Evolutionary conservation across 2,888 invertebrate species (phyloP).

Genomic region (Ochlodes sylvanus): DNA sequence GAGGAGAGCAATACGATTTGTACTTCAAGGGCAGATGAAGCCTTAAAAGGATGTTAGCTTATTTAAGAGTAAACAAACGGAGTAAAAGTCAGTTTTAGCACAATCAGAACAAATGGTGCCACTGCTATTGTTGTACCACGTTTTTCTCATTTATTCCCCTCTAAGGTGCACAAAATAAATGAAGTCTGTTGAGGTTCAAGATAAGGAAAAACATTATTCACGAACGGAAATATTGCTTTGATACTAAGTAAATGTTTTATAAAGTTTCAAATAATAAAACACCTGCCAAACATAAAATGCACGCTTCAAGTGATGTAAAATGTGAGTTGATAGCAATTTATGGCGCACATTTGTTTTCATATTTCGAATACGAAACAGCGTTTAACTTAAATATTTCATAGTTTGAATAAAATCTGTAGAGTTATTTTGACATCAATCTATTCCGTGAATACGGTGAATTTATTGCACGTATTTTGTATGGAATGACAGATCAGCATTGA

Average conservation of each 20-base stretch:
- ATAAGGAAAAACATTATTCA: constrained; percentile 5
- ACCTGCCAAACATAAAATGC: constrained; percentile 7
- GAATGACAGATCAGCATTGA: neutral
- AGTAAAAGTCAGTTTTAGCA: neutral
- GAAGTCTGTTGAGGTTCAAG: neutral
- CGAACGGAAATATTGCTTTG: neutral
- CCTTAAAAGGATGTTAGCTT: neutral
- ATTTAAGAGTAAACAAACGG: neutral
- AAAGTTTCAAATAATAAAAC: constrained; percentile 7
- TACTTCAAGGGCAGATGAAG: too few species aligned
- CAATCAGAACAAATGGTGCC: neutral
- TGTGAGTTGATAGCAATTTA: constrained; percentile 15
- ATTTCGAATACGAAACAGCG: constrained; percentile 8
- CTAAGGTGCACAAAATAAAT: constrained; percentile 1
- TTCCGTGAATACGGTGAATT: neutral
- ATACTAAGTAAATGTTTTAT: neutral
- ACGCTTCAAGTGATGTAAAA: constrained; percentile 12
- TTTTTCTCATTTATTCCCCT: constrained; percentile 2
- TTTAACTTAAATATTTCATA: neutral
- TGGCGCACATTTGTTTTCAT: constrained; percentile 20
- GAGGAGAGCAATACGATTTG: too few species aligned
- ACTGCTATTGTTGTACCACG: neutral
- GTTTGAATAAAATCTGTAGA: constrained; percentile 9
- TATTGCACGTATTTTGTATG: neutral
- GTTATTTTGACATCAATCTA: neutral